Conservation (phyloP, 2,113 vertebrate genomes). For the Pristiophorus japonicus region DNA sequence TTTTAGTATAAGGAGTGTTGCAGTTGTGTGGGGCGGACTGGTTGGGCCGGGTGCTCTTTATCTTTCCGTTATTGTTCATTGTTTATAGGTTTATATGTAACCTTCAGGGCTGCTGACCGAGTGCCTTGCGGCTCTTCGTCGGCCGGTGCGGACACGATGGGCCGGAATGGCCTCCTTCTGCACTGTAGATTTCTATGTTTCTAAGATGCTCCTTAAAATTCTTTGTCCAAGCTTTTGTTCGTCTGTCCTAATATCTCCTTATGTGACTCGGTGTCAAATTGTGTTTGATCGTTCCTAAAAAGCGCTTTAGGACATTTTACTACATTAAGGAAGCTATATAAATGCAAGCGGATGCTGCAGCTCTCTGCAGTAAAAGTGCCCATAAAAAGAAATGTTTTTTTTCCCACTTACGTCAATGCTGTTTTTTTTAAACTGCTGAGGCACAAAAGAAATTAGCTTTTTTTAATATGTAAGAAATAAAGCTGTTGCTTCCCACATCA, state of each 20-base stretch:
- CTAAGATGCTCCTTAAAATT: background rate
- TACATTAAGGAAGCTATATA: background rate
- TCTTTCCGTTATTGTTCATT: too few relatives aligned
- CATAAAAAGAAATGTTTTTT: background rate
- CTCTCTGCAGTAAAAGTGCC: background rate
- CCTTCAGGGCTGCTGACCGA: too few relatives aligned
- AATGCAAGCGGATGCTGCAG: background rate
- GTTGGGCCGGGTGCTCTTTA: too few relatives aligned
- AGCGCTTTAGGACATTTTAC: too few relatives aligned
- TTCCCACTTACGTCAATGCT: background rate
- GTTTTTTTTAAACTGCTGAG: background rate
- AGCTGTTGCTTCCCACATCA: background rate
- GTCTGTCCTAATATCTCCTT: background rate
- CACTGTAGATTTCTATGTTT: too few relatives aligned
- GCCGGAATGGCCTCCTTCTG: too few relatives aligned
- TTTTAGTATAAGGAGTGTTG: too few relatives aligned
- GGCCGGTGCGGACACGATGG: too few relatives aligned
- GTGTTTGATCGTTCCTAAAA: background rate
- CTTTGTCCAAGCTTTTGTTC: background rate
- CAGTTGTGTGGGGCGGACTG: too few relatives aligned
- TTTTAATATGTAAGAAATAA: background rate
- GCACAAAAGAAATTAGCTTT: background rate
- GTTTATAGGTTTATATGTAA: too few relatives aligned
- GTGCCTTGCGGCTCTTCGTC: too few relatives aligned
- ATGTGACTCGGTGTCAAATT: background rate